These are phyloP conservation scores for Antennarius striatus DNA, from an alignment of 2,113 vertebrate genomes.

Conservation along the genomic window DNA sequence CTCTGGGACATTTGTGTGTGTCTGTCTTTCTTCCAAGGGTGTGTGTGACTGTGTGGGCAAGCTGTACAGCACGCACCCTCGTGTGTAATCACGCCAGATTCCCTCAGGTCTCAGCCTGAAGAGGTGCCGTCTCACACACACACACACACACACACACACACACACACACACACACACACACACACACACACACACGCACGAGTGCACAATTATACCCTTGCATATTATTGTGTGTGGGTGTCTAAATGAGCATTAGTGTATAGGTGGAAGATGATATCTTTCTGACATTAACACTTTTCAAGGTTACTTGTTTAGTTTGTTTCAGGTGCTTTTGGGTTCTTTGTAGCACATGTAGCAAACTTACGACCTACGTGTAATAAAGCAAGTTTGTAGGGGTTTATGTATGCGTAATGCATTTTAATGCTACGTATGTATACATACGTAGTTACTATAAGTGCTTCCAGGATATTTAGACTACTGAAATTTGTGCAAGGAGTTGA, in stretches of 20 bases:
- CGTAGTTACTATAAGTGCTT: too few relatives aligned
- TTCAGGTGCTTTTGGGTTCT: background rate
- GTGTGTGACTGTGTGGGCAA: constrained; percentile 51
- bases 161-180: background rate
- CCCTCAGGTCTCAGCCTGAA: constrained; percentile 46
- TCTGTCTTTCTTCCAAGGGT: constrained; percentile 5
- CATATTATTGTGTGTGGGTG: too few relatives aligned
- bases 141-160: background rate
- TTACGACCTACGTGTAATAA: too few relatives aligned
- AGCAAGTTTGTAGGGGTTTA: too few relatives aligned
- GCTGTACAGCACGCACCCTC: constrained; percentile 51
- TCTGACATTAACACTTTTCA: constrained; percentile 2
- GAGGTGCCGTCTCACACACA: constrained; percentile 3
- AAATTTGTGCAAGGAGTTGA: too few relatives aligned
- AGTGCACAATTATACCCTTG: too few relatives aligned
- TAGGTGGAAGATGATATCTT: constrained; percentile 25
- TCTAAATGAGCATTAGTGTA: background rate
- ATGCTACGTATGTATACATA: too few relatives aligned
- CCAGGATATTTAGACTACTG: too few relatives aligned
- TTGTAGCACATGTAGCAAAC: too few relatives aligned
- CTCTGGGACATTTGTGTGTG: constrained; percentile 17
- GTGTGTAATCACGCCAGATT: constrained; percentile 56
- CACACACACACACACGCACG: background rate
- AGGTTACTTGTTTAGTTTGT: background rate
- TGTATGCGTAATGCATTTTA: too few relatives aligned